Base-by-base conservation (phyloP, 2,888 invertebrate genomes). In the Trissolcus japonicus region DNA sequence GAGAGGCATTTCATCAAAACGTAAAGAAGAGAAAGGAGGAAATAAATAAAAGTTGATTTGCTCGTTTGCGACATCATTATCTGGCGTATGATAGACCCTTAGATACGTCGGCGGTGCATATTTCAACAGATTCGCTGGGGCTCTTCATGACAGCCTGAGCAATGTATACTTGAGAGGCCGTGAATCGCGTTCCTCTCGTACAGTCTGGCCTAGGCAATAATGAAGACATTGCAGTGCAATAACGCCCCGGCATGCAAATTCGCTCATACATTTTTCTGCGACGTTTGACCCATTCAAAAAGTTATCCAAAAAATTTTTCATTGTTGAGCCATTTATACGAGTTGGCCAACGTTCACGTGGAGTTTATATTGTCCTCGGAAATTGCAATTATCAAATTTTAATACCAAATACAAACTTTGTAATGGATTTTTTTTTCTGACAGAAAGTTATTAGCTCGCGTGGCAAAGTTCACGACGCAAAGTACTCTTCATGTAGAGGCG, bases 71-170 rank as follows among this genome's bases (percentile, higher is more conserved):
- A 78, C 75, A 75, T 78, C 67, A 71, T 78, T 78, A 72, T 35
- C 67, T 40, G 41, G 40, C 41, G 56, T 50, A 74, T 62, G 73
- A 69, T 78, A 59, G 78, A 74, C 60, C 67, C 67, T 78, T 63
- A 59, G 74, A 75, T 78, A 75, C 55, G 72, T 75, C 76, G 74
- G 74, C 80, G 77, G 75, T 80, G 82, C 79, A 83, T 85, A 83
- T 84, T 85, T 84, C 82, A 84, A 76, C 82, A 82, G 82, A 83
- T 82, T 83, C 80, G 81, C 80, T 68, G 67, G 59, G 80, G 81
- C 78, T 82, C 80, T 81, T 80, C 81, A 80, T 82, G 83, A 83
- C 81, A 82, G 79, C 60, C 80, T 80, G 82, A 84, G 78, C 83
- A 82, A 85, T 82, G 80, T 75, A 35, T 11, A 71, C 74, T 67